Evolutionary conservation across 2,888 invertebrate species (phyloP).

Genomic region (Cryptus armator): DNA sequence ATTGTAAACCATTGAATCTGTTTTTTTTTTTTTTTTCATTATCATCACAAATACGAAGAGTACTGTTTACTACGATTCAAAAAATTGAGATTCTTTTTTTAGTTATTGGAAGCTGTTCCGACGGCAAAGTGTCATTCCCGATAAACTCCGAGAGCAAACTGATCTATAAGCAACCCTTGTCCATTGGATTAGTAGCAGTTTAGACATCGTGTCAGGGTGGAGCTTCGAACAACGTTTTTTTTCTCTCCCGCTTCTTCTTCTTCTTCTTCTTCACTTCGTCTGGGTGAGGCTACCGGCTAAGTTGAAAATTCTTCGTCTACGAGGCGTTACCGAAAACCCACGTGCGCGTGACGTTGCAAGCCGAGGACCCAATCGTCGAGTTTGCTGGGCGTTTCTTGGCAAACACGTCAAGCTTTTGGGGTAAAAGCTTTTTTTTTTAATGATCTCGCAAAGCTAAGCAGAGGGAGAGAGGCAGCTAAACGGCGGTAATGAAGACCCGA

Average conservation of each 20-base stretch:
- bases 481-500: conserved; percentile 81
- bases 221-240: conserved; percentile 46
- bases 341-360: conserved; percentile 79
- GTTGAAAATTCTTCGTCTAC: conserved; percentile 77
- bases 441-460: conserved; percentile 75
- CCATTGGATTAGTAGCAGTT: conserved; percentile 69
- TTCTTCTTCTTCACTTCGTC: conserved; percentile 43
- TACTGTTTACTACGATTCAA: neutral
- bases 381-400: conserved; percentile 83
- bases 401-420: conserved; percentile 73
- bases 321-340: conserved; percentile 81
- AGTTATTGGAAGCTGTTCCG: conserved; percentile 1
- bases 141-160: conserved; percentile 62
- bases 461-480: conserved; percentile 73
- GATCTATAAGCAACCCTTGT: conserved; percentile 71
- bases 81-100: neutral
- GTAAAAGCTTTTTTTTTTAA: conserved; percentile 73
- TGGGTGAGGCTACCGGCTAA: conserved; percentile 74
- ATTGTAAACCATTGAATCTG: neutral
- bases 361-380: conserved; percentile 77
- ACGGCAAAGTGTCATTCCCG: conserved; percentile 52
- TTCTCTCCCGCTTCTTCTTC: conserved; percentile 17
- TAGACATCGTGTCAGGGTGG: conserved; percentile 69
- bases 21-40: neutral
- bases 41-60: neutral